phyloP scores from a whole-genome alignment of 1,140 invertebrate genomes.

The Zaprionus gabonicus region DNA sequence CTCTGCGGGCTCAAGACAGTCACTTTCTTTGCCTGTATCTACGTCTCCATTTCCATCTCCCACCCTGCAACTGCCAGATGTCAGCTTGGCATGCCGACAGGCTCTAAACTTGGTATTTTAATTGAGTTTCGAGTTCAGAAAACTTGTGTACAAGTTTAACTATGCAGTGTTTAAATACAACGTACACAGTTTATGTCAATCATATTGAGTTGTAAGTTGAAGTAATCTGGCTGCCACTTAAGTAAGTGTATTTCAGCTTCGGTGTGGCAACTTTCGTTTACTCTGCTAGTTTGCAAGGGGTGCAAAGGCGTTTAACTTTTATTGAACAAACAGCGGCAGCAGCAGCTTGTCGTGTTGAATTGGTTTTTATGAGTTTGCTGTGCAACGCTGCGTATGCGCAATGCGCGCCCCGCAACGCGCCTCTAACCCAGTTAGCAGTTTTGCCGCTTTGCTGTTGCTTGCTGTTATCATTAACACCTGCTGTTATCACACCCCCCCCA shows the following conservation, averaged over 20 bases:
- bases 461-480: constrained; percentile 56
- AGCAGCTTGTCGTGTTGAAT: constrained; percentile 32
- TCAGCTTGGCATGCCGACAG: constrained; percentile 67
- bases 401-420: constrained; percentile 30
- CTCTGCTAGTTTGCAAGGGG: constrained; percentile 1
- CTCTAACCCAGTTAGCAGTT: constrained; percentile 63
- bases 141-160: constrained; percentile 14
- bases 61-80: constrained; percentile 72
- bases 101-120: constrained; percentile 76
- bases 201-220: neutral
- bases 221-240: neutral
- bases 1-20: constrained; percentile 48
- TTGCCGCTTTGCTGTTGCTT: constrained; percentile 18
- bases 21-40: constrained; percentile 31
- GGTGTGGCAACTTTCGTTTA: constrained; percentile 11
- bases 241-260: constrained; percentile 10
- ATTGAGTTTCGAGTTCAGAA: constrained; percentile 64
- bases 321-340: constrained; percentile 70
- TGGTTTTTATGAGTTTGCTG: constrained; percentile 47
- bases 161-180: neutral
- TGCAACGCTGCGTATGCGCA: constrained; percentile 74
- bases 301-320: constrained; percentile 50
- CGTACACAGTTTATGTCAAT: neutral
- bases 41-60: constrained; percentile 25
- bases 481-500: neutral